Percentiles rank a stretch among this genome's conserved stretches.
Conservation (phyloP, 2,113 vertebrate species). For the Sinocyclocheilus grahami region DNA sequence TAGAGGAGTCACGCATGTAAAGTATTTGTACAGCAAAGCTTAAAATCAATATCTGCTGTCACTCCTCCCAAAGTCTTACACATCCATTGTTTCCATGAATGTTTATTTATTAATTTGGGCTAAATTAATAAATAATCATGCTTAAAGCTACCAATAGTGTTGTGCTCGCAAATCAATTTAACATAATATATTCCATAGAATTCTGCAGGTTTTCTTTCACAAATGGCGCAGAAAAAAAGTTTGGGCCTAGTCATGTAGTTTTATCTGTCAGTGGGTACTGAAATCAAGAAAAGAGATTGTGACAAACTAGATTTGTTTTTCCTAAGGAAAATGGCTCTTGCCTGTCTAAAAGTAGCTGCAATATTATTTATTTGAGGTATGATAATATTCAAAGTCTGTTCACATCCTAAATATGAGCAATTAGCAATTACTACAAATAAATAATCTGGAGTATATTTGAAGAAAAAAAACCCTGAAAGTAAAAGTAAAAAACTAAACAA, state of each 20-base stretch:
- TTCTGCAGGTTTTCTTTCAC: neutral
- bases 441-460: no score
- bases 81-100: neutral
- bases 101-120: neutral
- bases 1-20: slow-evolving; percentile 21
- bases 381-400: neutral
- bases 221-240: no score
- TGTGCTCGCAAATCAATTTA: no score
- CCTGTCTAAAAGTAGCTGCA: neutral
- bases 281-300: neutral
- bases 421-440: neutral
- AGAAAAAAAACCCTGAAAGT: no score
- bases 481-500: no score
- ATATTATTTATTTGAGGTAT: neutral
- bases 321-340: neutral
- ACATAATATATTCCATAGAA: no score
- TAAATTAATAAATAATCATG: neutral
- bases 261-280: neutral
- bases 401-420: neutral
- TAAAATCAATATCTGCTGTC: slow-evolving; percentile 36
- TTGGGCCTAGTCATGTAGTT: neutral
- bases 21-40: slow-evolving; percentile 37
- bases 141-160: neutral
- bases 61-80: slow-evolving; percentile 18
- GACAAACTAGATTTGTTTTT: neutral